Conservation (phyloP, 2,888 invertebrate species). For the Calliphora vomitoria region DNA sequence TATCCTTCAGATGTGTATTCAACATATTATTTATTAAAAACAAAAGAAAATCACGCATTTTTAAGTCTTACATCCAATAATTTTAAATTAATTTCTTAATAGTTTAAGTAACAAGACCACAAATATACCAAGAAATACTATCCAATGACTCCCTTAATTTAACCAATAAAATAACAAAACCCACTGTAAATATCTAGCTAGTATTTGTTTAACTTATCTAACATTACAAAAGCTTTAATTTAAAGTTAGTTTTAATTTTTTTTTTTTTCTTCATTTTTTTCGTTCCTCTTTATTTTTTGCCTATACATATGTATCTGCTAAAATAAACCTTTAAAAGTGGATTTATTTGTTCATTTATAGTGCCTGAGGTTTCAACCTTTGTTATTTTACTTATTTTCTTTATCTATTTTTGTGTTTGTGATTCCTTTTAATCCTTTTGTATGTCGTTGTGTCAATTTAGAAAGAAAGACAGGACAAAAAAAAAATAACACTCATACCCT, state of each 20-base stretch:
- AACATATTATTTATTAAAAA: too few species aligned
- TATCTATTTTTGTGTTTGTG: conserved; percentile 2
- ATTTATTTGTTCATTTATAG: conserved; percentile 64
- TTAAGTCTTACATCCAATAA: too few species aligned
- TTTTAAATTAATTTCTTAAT: too few species aligned
- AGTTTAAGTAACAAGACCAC: too few species aligned
- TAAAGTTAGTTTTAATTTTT: conserved; percentile 35
- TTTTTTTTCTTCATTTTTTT: conserved; percentile 14
- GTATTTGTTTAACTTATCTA: conserved; percentile 37
- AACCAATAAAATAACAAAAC: background rate
- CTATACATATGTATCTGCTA: conserved; percentile 6
- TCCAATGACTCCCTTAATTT: background rate
- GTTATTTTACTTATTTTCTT: conserved; percentile 47
- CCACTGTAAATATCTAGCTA: conserved; percentile 20
- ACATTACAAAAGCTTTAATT: conserved; percentile 47
- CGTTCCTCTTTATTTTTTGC: conserved; percentile 20
- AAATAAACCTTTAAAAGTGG: conserved; percentile 48
- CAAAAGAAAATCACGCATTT: too few species aligned
- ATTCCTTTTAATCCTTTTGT: conserved; percentile 62
- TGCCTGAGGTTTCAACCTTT: conserved; percentile 65
- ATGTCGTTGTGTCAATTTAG: conserved; percentile 50
- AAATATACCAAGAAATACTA: background rate
- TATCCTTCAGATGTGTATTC: too few species aligned
- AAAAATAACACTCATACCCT: conserved; percentile 28
- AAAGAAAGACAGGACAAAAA: background rate